Percentiles rank a stretch among this genome's conserved stretches.
Conservation (phyloP, 2,888 invertebrate genomes). For the Candidula unifasciata region DNA sequence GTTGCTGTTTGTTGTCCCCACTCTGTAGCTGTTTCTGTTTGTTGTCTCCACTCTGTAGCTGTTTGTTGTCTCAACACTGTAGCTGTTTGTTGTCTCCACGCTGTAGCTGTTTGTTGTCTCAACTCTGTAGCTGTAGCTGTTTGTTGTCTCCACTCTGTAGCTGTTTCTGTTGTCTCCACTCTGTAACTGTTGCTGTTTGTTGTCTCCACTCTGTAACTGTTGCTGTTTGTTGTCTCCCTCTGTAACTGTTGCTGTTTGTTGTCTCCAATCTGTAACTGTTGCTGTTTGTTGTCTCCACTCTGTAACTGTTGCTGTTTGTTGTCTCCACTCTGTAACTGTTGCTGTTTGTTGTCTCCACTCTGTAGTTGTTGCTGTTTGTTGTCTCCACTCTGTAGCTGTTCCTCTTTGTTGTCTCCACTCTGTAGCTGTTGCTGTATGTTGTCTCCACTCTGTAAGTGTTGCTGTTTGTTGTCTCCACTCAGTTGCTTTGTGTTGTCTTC, state of each 20-base stretch:
- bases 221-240: not conserved
- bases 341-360: not conserved
- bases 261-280: not conserved
- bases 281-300: not conserved
- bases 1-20: too few relatives aligned
- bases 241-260: not conserved
- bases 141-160: constrained; percentile 17
- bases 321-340: constrained; percentile 1
- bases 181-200: too few relatives aligned
- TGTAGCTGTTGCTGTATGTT: not conserved
- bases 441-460: not conserved
- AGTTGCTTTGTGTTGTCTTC: not conserved
- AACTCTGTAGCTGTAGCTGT: too few relatives aligned
- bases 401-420: not conserved
- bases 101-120: too few relatives aligned
- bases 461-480: not conserved
- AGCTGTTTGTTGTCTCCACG: too few relatives aligned
- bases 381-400: not conserved
- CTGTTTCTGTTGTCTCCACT: not conserved
- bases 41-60: too few relatives aligned
- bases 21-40: too few relatives aligned
- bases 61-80: too few relatives aligned
- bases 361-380: not conserved
- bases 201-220: not conserved
- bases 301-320: not conserved